These are phyloP conservation scores for Microcebus griseorufus DNA, from an alignment of 2,113 vertebrate genomes.

Conservation along the genomic window DNA sequence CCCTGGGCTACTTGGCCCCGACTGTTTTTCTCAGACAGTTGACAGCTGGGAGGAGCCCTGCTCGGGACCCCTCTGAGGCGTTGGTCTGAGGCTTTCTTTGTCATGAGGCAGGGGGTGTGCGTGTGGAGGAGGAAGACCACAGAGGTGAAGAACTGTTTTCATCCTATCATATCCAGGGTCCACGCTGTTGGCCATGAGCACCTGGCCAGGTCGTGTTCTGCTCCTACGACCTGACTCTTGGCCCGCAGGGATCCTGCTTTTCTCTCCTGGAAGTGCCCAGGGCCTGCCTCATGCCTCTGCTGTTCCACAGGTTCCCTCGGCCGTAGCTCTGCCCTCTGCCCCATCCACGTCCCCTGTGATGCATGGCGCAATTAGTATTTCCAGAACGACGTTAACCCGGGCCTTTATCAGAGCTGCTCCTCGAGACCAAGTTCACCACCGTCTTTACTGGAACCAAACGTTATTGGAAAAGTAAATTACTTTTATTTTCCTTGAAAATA, in stretches of 20 bases:
- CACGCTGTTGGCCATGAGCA: accelerated
- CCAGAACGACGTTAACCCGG: background rate
- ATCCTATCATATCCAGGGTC: accelerated
- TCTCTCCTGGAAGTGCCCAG: accelerated
- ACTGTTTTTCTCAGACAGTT: background rate
- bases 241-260: background rate
- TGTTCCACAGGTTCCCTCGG: accelerated
- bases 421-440: background rate
- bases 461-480: conserved; percentile 26
- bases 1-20: background rate
- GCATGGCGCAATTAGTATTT: background rate
- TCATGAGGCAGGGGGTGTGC: background rate
- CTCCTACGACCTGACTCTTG: background rate
- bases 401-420: background rate
- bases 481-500: conserved; percentile 31
- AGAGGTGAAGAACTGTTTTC: too few relatives aligned
- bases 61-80: accelerated
- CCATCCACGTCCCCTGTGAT: accelerated
- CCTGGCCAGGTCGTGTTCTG: background rate
- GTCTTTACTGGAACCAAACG: background rate
- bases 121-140: accelerated
- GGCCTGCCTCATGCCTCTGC: accelerated
- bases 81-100: background rate
- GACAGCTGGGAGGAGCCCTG: accelerated
- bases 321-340: background rate